A percentile compares a stretch with the other conserved stretches of the same genome.
Evolutionary conservation across 2,797 vertebrate genomes (phyloP).

Genomic region (Tarsius wallacei): DNA sequence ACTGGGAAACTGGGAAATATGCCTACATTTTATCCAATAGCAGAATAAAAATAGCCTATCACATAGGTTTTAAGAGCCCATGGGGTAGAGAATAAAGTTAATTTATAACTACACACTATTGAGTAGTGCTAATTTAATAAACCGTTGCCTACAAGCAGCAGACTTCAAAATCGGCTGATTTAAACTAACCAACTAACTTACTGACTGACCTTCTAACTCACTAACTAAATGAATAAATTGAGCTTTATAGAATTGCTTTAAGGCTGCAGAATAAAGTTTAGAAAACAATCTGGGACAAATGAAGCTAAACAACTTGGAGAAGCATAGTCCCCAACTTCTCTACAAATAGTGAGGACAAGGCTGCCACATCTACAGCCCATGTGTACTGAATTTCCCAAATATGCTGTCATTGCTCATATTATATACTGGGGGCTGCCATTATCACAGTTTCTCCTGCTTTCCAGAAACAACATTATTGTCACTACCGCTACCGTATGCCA

Average conservation of each 20-base stretch:
- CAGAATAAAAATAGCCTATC: slow-evolving; percentile 18
- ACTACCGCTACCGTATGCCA: no score
- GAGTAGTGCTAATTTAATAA: slow-evolving; percentile 29
- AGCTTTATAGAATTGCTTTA: slow-evolving; percentile 1
- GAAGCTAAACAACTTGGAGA: background rate
- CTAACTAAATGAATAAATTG: background rate
- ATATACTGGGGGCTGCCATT: background rate
- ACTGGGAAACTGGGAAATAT: slow-evolving; percentile 51
- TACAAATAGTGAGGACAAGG: background rate
- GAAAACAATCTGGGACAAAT: background rate
- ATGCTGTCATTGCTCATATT: background rate
- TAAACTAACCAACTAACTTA: background rate
- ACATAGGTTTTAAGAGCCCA: background rate
- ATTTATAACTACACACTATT: background rate
- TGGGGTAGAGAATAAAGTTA: background rate
- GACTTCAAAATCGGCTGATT: background rate
- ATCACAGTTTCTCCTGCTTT: background rate
- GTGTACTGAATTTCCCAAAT: background rate
- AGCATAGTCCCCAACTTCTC: background rate
- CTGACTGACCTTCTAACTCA: background rate
- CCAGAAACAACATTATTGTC: background rate
- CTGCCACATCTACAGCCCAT: background rate
- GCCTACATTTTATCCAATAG: background rate
- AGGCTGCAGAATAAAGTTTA: background rate
- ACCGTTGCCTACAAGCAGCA: background rate